These are phyloP conservation scores for Armadillidium nasatum DNA, from an alignment of 1,140 invertebrate species.

Conservation along the genomic window DNA sequence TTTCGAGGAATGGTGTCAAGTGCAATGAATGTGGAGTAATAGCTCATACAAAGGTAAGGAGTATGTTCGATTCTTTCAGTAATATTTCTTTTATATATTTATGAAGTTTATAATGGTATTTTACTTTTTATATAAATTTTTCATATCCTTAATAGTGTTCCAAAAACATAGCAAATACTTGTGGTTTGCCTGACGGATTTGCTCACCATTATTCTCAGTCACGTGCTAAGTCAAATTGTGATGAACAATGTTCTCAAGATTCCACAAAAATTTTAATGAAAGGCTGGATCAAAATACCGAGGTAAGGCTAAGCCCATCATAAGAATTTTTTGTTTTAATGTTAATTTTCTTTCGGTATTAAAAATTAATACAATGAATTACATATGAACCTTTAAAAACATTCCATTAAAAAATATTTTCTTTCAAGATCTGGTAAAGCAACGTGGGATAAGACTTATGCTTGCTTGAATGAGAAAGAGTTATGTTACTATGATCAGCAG, in stretches of 20 bases:
- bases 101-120: too few species aligned
- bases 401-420: too few species aligned
- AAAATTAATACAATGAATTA: too few species aligned
- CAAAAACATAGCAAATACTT: constrained; percentile 56
- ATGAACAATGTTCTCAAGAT: background rate
- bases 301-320: too few species aligned
- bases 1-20: constrained; percentile 59
- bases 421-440: constrained; percentile 56
- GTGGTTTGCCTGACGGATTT: constrained; percentile 61
- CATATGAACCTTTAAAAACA: too few species aligned
- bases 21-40: constrained; percentile 62
- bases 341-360: too few species aligned
- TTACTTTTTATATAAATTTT: constrained; percentile 14
- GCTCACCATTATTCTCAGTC: constrained; percentile 56
- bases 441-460: constrained; percentile 63
- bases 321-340: too few species aligned
- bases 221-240: constrained; percentile 35
- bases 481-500: constrained; percentile 58
- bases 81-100: too few species aligned
- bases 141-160: constrained; percentile 50
- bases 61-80: too few species aligned
- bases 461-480: constrained; percentile 55
- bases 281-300: constrained; percentile 64
- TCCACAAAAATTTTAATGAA: constrained; percentile 49
- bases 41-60: constrained; percentile 58